phyloP scores from a whole-genome alignment of 2,797 vertebrate genomes.

The Chiloscyllium punctatum region DNA sequence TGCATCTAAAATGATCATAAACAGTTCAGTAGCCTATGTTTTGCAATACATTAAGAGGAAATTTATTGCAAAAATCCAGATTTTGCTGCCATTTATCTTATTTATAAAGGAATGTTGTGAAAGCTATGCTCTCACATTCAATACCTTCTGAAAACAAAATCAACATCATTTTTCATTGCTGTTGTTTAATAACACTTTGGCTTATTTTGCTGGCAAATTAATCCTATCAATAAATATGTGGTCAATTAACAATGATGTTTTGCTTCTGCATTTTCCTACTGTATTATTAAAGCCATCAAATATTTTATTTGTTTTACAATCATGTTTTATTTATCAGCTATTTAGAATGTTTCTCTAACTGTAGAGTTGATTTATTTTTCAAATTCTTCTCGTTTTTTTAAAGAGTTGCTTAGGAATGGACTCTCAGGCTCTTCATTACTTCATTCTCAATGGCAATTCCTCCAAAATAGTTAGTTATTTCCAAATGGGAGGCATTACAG shows the following conservation, averaged over 20 bases:
- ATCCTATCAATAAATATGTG: slow-evolving; percentile 9
- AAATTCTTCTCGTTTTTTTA: slow-evolving; percentile 5
- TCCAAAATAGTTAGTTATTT: not conserved
- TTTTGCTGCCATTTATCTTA: not conserved
- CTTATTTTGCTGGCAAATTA: not conserved
- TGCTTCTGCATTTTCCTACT: not conserved
- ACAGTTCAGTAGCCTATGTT: not conserved
- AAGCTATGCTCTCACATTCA: not conserved
- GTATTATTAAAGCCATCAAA: slow-evolving; percentile 5
- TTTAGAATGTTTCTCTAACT: slow-evolving; percentile 49
- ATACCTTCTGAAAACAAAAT: not conserved
- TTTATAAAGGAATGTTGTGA: not conserved
- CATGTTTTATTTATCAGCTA: not conserved
- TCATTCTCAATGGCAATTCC: not conserved
- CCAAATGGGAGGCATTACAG: not conserved
- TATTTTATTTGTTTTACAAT: not conserved
- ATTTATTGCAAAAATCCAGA: not conserved
- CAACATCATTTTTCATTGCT: slow-evolving; percentile 26
- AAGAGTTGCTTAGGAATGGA: not conserved
- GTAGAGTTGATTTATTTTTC: slow-evolving; percentile 52
- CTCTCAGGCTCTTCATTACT: not conserved
- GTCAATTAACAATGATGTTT: slow-evolving; percentile 16
- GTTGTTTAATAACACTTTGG: not conserved
- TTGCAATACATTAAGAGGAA: slow-evolving; percentile 1
- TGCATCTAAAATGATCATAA: slow-evolving; percentile 13